Evolutionary conservation across 2,113 vertebrate genomes (phyloP).

Genomic region (Uropsilus gracilis): DNA sequence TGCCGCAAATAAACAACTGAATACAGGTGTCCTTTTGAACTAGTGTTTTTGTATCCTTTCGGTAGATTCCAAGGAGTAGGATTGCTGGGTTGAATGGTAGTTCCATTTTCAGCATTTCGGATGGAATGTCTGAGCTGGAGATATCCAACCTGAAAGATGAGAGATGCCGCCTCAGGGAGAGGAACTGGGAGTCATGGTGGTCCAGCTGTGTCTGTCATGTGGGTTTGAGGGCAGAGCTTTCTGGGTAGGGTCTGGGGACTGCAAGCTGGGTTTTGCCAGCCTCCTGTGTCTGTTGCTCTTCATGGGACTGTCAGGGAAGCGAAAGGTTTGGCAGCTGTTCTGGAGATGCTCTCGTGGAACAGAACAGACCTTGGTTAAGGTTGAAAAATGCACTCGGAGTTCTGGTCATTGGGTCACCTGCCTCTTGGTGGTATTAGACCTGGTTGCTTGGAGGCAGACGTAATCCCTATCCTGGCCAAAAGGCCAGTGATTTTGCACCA

Average conservation of each 20-base stretch:
- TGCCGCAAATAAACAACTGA: too few species aligned
- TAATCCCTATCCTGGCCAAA: not conserved
- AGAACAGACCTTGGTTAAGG: not conserved
- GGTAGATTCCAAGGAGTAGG: too few species aligned
- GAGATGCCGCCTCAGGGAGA: conserved; percentile 37
- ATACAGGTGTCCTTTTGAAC: too few species aligned
- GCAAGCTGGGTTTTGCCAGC: not conserved
- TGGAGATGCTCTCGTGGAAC: not conserved
- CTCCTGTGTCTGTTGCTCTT: not conserved
- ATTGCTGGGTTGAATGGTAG: too few species aligned
- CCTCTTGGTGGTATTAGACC: not conserved
- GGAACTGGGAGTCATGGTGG: not conserved
- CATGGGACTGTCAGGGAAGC: not conserved
- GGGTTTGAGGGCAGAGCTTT: not conserved
- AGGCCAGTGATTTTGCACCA: not conserved
- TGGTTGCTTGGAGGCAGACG: not conserved
- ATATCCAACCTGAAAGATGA: conserved; percentile 49
- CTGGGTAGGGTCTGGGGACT: not conserved
- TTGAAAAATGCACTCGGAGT: not conserved
- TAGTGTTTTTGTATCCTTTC: too few species aligned
- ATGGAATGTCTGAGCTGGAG: conserved; percentile 56
- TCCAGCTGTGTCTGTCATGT: not conserved
- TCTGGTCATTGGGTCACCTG: not conserved
- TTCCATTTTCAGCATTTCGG: too few species aligned
- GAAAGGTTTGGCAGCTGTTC: not conserved